Evolutionary conservation across 2,113 vertebrate species (phyloP).

Genomic region (Prinia subflava): DNA sequence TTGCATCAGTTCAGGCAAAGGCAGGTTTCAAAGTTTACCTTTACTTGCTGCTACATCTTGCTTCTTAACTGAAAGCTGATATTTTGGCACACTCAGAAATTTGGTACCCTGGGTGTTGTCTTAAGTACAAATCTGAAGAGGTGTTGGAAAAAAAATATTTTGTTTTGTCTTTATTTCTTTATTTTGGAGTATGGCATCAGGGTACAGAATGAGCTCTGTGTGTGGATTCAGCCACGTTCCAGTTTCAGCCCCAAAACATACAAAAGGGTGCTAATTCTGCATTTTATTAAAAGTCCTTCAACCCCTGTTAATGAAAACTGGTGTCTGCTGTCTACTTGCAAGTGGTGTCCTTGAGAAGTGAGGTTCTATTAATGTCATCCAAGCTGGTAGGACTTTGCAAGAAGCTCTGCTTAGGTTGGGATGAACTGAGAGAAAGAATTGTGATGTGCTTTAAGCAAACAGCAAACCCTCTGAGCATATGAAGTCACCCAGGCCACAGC

Average conservation of each 20-base stretch:
- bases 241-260: not conserved
- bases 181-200: not conserved
- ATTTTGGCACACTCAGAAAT: not conserved
- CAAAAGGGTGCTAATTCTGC: not conserved
- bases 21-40: not conserved
- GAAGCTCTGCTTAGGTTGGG: not conserved
- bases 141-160: not conserved
- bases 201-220: not conserved
- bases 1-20: not conserved
- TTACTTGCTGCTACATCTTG: not conserved
- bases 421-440: not conserved
- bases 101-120: not conserved
- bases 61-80: not conserved
- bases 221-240: not conserved
- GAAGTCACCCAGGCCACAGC: fast-evolving
- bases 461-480: not conserved
- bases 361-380: not conserved
- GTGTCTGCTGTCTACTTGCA: not conserved
- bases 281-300: not conserved
- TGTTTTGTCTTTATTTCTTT: not conserved
- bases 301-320: not conserved
- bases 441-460: not conserved
- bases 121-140: not conserved
- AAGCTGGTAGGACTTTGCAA: not conserved
- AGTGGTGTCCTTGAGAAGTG: not conserved